Base-by-base conservation (phyloP, 2,797 vertebrate genomes). In the Knipowitschia caucasica region DNA sequence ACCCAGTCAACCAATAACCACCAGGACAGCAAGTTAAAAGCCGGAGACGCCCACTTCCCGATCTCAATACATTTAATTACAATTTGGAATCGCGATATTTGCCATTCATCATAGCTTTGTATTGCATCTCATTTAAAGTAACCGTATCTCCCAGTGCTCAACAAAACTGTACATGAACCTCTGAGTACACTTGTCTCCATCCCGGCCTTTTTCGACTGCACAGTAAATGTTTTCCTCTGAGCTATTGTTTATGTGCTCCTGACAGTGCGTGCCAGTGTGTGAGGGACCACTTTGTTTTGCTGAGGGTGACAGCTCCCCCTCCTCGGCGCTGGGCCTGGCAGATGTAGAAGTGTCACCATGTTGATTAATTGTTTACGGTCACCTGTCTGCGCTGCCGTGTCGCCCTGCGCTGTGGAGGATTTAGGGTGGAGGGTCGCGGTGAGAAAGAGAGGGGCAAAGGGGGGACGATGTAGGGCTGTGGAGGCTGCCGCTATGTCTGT, bases 331-430 rank as follows among this genome's bases (percentile, higher is more conserved):
- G 77, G 84, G 83, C 84, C 87, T 88, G 84, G 88, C 92, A 93
- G 92, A 93, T 93, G 92, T 86, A 88, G 85, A 91, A 87, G 90
- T 92, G 92, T 93, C 92, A 92, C 84, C 80, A 90, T 85, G 88
- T 90, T 92, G 92, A 92, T 93, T 92, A 91, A 91, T 92, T 86
- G 87, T 91, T 89, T 89, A 88, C 81, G 84, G 88, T 91, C 91
- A 91, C 89, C 91, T 92, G 91, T 92, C 90, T 89, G 83, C 82
- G 70, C 86, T 89, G 87, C 87, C 84, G 72, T 86, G 86, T 89
- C 75, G 81, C 81, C 47, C 62, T 69, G 86, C 64, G 73, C 87
- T 86, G 51, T 9, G 61, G 77, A 88, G 85, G 86, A 87, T 83
- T 86, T 75, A 64, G 77, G 73, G 75, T 80, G 75, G 30, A 52